Base-by-base conservation (phyloP, 1,140 invertebrate species). In the Eupeodes corollae region DNA sequence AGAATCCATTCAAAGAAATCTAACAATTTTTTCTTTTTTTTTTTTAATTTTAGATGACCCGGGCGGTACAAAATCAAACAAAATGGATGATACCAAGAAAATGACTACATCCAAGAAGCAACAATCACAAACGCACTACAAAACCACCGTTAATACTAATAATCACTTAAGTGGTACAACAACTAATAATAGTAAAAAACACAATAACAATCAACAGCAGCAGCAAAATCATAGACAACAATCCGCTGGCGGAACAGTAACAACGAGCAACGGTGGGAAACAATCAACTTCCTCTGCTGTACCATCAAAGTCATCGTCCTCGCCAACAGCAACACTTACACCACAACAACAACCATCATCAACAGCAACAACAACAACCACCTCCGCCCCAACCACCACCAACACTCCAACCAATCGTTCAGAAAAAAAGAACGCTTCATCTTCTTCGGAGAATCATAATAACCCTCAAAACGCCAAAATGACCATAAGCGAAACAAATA, bases 41-140 rank as follows among this genome's bases (percentile, higher is more conserved):
- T 30, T 38, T 14, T 13, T 42, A 35, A 33, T 52, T 52, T 6
- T 34, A 66, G 63, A 66, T 65, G 63, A 65, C 53, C 41, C 56
- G 40, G 48, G 52, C 48, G 54, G 52, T 19, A 57, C 58, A 44
- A 52, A 53, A 60, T 51, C 45, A 51, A 54, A 46, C 47, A 56
- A 50, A 26, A 47, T 18, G 13, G 21, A 26, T 26, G 21, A 26
- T 8, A 26, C 3, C 38, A 38, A 47, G 32, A 19, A 41, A 46
- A 31, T 26, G 40, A 37, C 13, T 14, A 14, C 13, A 37, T 37
- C 35, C 35, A 14, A 16, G 15, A 16, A 37, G 39, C 43, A 14
- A 46, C 39, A 42, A 42, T 30, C 41, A 46, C 48, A 51, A 52
- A 52, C 55, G 43, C 52, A 46, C 48, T 26, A 26, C 40, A 57